Percentiles rank a stretch among this genome's conserved stretches.
These are phyloP conservation scores for Smutsia temminckii DNA, from an alignment of 2,797 vertebrate genomes.

Conservation along the genomic window DNA sequence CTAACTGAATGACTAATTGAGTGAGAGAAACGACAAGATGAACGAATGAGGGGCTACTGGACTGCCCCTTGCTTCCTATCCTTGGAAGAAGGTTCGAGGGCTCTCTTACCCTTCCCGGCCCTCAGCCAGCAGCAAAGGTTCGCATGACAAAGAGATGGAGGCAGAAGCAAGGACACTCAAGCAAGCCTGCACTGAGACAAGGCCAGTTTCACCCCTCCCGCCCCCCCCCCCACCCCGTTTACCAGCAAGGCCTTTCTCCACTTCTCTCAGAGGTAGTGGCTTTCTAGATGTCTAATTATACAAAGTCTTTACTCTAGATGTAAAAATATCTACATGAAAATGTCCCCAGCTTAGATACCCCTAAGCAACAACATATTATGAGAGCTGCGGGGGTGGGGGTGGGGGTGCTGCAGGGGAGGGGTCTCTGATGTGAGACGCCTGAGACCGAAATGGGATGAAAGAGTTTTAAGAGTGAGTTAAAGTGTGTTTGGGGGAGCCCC, in stretches of 20 bases:
- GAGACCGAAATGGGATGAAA: not conserved
- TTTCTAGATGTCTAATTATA: conserved; percentile 30
- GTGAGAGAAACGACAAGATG: not conserved
- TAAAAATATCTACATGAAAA: conserved; percentile 19
- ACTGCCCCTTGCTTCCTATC: not conserved
- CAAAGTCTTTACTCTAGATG: not conserved
- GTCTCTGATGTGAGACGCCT: not conserved
- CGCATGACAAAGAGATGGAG: not conserved
- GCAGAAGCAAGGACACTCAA: conserved; percentile 25
- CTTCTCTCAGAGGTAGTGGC: not conserved
- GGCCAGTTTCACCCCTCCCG: too few relatives aligned
- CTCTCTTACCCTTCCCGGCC: not conserved
- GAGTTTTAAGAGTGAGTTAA: not conserved
- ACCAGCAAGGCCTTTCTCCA: not conserved
- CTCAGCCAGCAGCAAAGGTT: not conserved
- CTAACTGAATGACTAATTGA: not conserved
- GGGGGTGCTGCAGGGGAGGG: not conserved
- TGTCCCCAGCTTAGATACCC: not conserved
- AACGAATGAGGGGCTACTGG: not conserved
- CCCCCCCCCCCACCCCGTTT: too few relatives aligned
- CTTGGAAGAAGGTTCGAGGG: conserved; percentile 9
- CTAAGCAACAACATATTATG: not conserved
- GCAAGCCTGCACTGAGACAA: not conserved
- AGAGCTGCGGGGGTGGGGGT: not conserved
- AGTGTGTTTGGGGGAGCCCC: not conserved